Percentiles rank a stretch among this genome's conserved stretches.
phyloP scores from a whole-genome alignment of 92 coral and sea anemone species.

The Phenganax marumi region DNA sequence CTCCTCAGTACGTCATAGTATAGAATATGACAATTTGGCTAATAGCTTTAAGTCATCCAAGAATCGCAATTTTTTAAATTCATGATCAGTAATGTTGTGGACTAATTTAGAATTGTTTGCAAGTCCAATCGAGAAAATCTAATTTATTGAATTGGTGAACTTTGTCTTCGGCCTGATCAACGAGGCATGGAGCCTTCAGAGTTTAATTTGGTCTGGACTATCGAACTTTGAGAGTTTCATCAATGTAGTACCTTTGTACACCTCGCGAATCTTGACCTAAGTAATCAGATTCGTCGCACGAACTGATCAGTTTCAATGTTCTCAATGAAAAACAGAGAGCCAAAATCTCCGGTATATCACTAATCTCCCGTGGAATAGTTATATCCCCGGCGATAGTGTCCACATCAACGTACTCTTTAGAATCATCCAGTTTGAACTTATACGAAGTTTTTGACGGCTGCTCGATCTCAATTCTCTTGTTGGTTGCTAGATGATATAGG shows the following conservation, averaged over 20 bases:
- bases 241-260: background rate
- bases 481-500: conserved; percentile 45
- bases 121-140: too few species aligned
- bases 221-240: background rate
- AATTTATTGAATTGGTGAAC: too few species aligned
- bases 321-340: conserved; percentile 54
- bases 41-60: too few species aligned
- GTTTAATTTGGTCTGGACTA: too few species aligned
- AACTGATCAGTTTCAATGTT: conserved; percentile 14
- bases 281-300: background rate
- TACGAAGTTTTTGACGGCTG: conserved; percentile 76
- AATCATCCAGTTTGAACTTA: conserved; percentile 68
- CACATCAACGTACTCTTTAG: conserved; percentile 60
- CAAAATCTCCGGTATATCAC: conserved; percentile 51
- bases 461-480: conserved; percentile 48
- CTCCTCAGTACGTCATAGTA: too few species aligned
- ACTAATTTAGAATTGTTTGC: too few species aligned
- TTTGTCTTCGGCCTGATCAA: background rate
- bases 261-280: background rate
- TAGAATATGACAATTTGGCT: too few species aligned
- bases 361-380: conserved; percentile 48
- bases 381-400: conserved; percentile 51
- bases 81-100: too few species aligned
- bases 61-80: too few species aligned
- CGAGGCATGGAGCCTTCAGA: too few species aligned